These are phyloP conservation scores for Anolis sagrei DNA, from an alignment of 2,113 vertebrate genomes.

Conservation along the genomic window DNA sequence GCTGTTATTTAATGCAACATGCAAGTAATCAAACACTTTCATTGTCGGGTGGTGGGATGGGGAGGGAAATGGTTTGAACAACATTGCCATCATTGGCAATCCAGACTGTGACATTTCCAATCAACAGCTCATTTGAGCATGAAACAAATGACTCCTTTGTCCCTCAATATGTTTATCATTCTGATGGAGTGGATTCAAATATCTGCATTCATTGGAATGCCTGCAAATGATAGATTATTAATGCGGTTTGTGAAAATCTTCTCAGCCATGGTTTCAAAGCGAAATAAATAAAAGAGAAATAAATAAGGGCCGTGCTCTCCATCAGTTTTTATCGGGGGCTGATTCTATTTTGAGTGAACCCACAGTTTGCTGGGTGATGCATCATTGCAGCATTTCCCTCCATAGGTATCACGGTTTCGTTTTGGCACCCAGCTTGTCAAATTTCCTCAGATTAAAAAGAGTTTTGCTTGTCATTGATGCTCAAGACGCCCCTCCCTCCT, in stretches of 20 bases:
- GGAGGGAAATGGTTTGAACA: background rate
- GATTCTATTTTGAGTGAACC: background rate
- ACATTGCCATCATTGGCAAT: background rate
- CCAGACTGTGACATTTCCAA: conserved; percentile 23
- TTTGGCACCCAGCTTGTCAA: background rate
- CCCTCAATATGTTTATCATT: conserved; percentile 55
- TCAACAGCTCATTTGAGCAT: conserved; percentile 40
- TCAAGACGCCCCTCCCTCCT: background rate
- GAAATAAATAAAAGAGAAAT: conserved; percentile 54
- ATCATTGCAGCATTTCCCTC: background rate
- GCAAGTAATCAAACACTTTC: background rate
- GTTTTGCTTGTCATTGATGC: conserved; percentile 17
- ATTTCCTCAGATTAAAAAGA: conserved; percentile 20
- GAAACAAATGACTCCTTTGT: conserved; percentile 14
- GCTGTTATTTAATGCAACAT: conserved; percentile 10
- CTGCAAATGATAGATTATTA: conserved; percentile 58
- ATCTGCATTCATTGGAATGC: conserved; percentile 50
- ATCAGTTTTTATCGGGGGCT: background rate
- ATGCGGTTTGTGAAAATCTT: conserved; percentile 39
- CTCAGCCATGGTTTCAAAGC: conserved; percentile 39
- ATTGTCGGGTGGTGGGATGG: no score
- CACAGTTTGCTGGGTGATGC: background rate
- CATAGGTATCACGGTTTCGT: background rate
- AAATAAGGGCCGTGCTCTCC: background rate
- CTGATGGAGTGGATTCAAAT: conserved; percentile 30